These are phyloP conservation scores for Lepisosteus osseus DNA, from an alignment of 2,113 vertebrate species.

Conservation along the genomic window DNA sequence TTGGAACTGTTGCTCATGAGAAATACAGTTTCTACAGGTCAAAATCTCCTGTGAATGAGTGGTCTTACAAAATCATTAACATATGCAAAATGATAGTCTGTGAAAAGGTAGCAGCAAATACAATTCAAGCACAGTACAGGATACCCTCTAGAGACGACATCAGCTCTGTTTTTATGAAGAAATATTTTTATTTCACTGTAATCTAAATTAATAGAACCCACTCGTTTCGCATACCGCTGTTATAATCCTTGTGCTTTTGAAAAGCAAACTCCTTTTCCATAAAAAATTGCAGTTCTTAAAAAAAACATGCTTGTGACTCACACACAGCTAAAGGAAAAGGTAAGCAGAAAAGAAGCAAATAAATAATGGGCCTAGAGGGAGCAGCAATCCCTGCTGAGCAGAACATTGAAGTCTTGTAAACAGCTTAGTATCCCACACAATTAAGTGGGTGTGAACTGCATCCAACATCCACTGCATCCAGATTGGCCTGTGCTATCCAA, in stretches of 20 bases:
- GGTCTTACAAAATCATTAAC: neutral
- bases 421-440: conserved; percentile 27
- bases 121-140: no score
- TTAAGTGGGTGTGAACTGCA: conserved; percentile 24
- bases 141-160: no score
- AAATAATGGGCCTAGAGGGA: neutral
- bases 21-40: conserved; percentile 49
- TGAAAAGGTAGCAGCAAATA: neutral
- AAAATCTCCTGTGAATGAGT: neutral
- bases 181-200: no score
- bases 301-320: no score
- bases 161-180: no score
- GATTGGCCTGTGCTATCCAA: no score
- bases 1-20: conserved; percentile 77
- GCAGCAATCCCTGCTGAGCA: conserved; percentile 35
- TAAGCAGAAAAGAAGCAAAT: neutral
- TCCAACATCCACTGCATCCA: no score
- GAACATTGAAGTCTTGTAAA: conserved; percentile 38
- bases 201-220: no score
- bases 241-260: no score
- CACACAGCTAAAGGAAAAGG: neutral
- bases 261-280: no score
- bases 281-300: no score
- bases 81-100: neutral
- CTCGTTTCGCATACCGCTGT: no score